Percentiles rank a stretch among this genome's conserved stretches.
These are phyloP conservation scores for Frankliniella fusca DNA, from an alignment of 2,888 invertebrate genomes.

Conservation along the genomic window DNA sequence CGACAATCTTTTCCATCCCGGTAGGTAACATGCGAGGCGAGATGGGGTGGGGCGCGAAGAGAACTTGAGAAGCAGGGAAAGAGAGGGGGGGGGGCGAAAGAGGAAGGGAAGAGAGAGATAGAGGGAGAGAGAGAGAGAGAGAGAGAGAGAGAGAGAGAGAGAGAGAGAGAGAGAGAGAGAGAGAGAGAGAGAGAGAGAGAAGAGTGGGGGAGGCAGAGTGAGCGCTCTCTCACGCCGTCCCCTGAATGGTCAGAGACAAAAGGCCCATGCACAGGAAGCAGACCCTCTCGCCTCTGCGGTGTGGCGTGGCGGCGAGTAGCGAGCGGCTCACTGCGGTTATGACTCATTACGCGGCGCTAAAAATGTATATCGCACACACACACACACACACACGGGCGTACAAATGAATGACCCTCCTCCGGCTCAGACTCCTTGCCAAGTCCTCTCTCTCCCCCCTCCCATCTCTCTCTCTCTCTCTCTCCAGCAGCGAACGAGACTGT, in stretches of 20 bases:
- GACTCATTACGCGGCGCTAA: background rate
- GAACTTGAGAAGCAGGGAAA: background rate
- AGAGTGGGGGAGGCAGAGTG: background rate
- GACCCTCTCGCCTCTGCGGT: background rate
- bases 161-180: background rate
- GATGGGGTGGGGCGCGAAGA: background rate
- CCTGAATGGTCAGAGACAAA: no score
- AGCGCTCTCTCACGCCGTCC: no score
- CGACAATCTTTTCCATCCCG: background rate
- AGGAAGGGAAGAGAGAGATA: background rate
- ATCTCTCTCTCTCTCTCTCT: background rate
- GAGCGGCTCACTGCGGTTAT: background rate
- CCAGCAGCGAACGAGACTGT: background rate
- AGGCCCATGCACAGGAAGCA: no score
- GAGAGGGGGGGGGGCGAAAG: background rate
- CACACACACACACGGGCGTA: background rate
- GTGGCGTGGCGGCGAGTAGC: background rate
- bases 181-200: background rate
- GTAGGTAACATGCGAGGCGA: background rate
- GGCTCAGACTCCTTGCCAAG: background rate
- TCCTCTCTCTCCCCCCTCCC: background rate
- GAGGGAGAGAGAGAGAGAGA: background rate
- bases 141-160: background rate
- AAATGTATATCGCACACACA: background rate
- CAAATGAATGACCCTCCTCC: background rate